Base-by-base conservation (phyloP, 2,888 invertebrate species). In the Aphodius sticticus region DNA sequence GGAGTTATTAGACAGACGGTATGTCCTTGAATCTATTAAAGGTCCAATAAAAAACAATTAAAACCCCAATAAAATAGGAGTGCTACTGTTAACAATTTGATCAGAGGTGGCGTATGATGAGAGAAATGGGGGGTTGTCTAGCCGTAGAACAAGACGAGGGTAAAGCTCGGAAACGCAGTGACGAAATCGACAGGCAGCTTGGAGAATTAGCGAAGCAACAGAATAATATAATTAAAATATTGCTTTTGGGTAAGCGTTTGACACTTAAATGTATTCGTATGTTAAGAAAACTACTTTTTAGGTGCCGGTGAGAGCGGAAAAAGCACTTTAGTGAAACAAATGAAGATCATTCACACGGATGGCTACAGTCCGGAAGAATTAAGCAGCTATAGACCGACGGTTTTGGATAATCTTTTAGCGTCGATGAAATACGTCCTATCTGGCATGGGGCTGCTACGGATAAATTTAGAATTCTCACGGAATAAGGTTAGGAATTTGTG, bases 251-350 rank as follows among this genome's bases (percentile, higher is more conserved):
- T 92, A 74, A 36, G 37, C 16, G 83, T 26, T 77, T 6, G 37
- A 69, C 6, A 14, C 26, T 69, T n/a, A 6, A 72, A 15, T 69
- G 70, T 70, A 2, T 9, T 76, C 69, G 69, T 74, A 14, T 76
- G 26, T 69, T 15, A 5, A 72, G 69, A n/a, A 16, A 37, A 71
- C 75, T 71, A 76, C 82, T 85, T 72, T 26, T 26, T 82, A 92
- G 93, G 93, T 78, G 93, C 93, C 81, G 93, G 93, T 9, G 93
- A 93, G 86, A 93, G 93, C 88, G 93, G 93, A 5, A 93, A 93
- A 88, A 93, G 93, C 85, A 93, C 93, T 16, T 86, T 93, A 81
- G 93, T 93, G 6, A 93, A 93, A 85, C 93, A 93, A 88, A 93
- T 93, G 93, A 93, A 93, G 87, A 93, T 93, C 78, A 93, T 93